phyloP scores from a whole-genome alignment of 2,888 invertebrate genomes.

The Heliconius charithonia region DNA sequence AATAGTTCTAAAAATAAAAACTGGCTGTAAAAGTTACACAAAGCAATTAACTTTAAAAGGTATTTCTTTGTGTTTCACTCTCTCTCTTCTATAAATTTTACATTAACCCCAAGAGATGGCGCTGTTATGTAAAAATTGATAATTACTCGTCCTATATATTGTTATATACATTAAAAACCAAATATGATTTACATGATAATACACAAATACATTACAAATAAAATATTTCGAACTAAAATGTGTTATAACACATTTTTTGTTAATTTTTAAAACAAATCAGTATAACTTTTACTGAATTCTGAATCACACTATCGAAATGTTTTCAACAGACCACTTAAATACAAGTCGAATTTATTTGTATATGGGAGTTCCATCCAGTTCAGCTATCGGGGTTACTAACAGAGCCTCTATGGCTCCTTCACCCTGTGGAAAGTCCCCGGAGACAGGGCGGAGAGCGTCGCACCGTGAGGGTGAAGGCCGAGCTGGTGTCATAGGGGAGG shows the following conservation, averaged over 20 bases:
- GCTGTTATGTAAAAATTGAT: conserved; percentile 41
- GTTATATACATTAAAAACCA: not conserved
- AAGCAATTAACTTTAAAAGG: no score
- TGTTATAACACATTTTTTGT: no score
- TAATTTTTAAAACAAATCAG: not conserved
- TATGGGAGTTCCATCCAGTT: conserved; percentile 72
- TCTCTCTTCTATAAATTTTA: not conserved
- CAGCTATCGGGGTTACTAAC: conserved; percentile 77
- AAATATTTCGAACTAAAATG: not conserved
- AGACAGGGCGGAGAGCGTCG: conserved; percentile 79
- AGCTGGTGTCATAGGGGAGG: conserved; percentile 69
- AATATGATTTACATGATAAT: not conserved
- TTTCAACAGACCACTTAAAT: conserved; percentile 46
- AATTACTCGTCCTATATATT: not conserved
- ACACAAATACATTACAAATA: not conserved
- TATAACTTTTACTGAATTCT: conserved; percentile 44
- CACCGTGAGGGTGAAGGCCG: conserved; percentile 68
- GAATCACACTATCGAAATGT: conserved; percentile 63
- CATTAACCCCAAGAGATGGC: conserved; percentile 58
- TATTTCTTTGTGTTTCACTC: no score
- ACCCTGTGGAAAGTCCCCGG: conserved; percentile 85
- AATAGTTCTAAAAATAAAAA: not conserved
- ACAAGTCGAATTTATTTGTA: accelerated
- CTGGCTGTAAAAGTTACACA: no score
- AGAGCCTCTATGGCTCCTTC: conserved; percentile 64